Evolutionary conservation across 1,140 invertebrate species (phyloP).

Genomic region (Ptiloglossa arizonensis): DNA sequence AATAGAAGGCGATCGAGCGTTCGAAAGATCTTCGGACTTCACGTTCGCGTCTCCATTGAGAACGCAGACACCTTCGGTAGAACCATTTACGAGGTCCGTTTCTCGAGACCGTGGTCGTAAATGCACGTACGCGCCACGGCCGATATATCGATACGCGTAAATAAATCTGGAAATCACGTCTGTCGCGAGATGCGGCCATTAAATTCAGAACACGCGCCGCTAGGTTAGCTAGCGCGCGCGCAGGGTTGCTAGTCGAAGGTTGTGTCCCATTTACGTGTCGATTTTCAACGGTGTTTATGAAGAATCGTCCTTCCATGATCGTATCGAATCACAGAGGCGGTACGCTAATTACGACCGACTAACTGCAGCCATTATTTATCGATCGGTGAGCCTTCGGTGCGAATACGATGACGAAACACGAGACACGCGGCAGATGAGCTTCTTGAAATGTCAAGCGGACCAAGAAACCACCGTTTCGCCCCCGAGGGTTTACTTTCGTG

Average conservation of each 20-base stretch:
- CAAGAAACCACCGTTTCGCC: not conserved
- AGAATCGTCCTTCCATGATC: conserved; percentile 33
- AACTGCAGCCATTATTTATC: conserved; percentile 41
- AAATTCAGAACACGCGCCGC: conserved; percentile 26
- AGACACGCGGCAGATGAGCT: not conserved
- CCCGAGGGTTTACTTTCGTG: not conserved
- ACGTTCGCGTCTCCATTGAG: not conserved
- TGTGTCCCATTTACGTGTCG: conserved; percentile 17
- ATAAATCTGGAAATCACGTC: conserved; percentile 30
- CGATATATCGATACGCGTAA: conserved; percentile 27
- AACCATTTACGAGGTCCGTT: not conserved
- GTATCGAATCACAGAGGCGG: conserved; percentile 20
- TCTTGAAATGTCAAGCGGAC: conserved; percentile 42
- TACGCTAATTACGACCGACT: conserved; percentile 32
- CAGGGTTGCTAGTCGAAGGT: conserved; percentile 11
- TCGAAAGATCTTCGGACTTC: not conserved
- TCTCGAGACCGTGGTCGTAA: not conserved
- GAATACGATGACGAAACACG: not conserved
- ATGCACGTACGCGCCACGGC: not conserved
- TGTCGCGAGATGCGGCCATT: not conserved
- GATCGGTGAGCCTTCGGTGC: conserved; percentile 1
- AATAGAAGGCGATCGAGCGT: not conserved
- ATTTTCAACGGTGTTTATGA: conserved; percentile 19
- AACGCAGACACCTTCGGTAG: not conserved
- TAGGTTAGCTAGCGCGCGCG: not conserved